Conservation (phyloP, 2,113 vertebrate species). For the Python bivittatus region DNA sequence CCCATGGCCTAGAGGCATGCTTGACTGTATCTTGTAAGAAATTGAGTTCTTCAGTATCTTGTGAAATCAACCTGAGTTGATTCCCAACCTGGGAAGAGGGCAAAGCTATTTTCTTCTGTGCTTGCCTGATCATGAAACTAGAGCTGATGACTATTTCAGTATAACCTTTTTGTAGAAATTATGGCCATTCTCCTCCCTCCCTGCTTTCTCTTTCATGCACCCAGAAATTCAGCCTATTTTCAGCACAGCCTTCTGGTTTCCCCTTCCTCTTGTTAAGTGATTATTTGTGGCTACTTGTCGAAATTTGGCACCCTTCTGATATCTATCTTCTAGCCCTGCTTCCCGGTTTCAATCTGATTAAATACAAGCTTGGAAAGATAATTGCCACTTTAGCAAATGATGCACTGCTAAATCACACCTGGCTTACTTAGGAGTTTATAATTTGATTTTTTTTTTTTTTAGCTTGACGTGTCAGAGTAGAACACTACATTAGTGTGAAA, state of each 20-base stretch:
- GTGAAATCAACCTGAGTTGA: neutral
- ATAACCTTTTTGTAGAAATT: neutral
- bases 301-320: neutral
- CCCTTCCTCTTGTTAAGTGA: neutral
- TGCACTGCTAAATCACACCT: slow-evolving; percentile 1
- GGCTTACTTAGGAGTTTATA: neutral
- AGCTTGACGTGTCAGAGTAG: neutral
- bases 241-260: neutral
- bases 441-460: neutral
- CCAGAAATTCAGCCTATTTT: neutral
- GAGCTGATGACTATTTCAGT: neutral
- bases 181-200: neutral
- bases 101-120: neutral
- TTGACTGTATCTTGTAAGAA: neutral
- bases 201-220: neutral
- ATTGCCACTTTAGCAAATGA: slow-evolving; percentile 26
- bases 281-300: slow-evolving; percentile 3
- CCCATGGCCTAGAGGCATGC: neutral
- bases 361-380: slow-evolving; percentile 2
- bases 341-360: slow-evolving; percentile 20
- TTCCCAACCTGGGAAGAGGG: neutral
- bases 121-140: neutral
- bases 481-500: slow-evolving; percentile 7
- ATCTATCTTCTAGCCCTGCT: neutral
- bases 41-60: neutral